Evolutionary conservation across 2,888 invertebrate species (phyloP).

Genomic region (Nomada fucata): DNA sequence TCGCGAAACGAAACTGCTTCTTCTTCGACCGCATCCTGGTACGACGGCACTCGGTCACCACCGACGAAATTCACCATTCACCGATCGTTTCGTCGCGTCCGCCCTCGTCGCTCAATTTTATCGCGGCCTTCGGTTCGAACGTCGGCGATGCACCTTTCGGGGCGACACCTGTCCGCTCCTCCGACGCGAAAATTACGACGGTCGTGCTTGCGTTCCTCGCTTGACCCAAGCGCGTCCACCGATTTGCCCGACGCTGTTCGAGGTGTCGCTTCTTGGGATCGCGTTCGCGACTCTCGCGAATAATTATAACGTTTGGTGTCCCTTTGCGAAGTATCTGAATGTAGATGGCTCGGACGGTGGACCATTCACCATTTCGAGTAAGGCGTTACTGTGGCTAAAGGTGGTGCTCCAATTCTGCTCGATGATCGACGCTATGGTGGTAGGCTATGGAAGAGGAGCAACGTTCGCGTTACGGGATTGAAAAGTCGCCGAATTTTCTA

Average conservation of each 20-base stretch:
- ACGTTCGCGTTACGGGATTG: not conserved
- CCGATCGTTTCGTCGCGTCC: not conserved
- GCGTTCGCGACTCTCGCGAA: not conserved
- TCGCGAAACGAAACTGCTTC: conserved; percentile 31
- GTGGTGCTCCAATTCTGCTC: no score
- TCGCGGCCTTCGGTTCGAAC: no score
- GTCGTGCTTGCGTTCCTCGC: not conserved
- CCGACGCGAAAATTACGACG: not conserved
- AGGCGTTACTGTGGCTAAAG: no score
- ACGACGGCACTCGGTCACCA: conserved; percentile 1
- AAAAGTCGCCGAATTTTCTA: conserved; percentile 11
- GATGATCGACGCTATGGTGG: no score
- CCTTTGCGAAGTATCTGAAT: no score
- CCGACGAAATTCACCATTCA: conserved; percentile 15
- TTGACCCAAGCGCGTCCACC: conserved; percentile 17
- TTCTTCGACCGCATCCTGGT: conserved; percentile 41
- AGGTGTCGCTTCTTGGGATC: not conserved
- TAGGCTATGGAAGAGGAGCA: not conserved
- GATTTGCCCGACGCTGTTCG: conserved; percentile 1
- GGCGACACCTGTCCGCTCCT: conserved; percentile 11
- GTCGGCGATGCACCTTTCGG: not conserved
- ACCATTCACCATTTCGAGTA: not conserved
- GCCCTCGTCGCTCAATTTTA: not conserved
- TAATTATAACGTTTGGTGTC: no score
- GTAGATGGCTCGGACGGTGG: not conserved